A percentile compares a stretch with the other conserved stretches of the same genome.
Conservation (phyloP, 2,113 vertebrate genomes). For the Phaetusa simplex region DNA sequence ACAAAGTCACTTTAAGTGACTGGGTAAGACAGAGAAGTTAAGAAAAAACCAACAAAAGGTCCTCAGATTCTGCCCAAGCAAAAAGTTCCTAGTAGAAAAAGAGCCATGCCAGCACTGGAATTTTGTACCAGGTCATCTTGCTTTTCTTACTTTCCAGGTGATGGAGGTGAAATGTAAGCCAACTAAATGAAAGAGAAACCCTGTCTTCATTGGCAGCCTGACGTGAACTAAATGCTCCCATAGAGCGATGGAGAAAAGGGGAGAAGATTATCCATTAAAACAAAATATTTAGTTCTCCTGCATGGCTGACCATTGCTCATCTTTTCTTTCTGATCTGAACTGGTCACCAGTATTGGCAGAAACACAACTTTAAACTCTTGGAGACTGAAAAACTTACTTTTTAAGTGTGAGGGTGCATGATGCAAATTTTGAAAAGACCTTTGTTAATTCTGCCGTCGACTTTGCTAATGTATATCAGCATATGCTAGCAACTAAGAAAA, state of each 20-base stretch:
- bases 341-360: neutral
- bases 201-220: neutral
- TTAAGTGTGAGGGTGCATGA: neutral
- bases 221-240: neutral
- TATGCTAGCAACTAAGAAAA: neutral
- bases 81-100: neutral
- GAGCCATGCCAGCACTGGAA: neutral
- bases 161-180: neutral
- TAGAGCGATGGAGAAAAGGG: neutral
- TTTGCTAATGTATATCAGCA: neutral
- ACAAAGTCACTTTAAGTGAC: neutral
- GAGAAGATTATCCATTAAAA: neutral
- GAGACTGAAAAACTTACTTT: neutral
- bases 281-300: neutral
- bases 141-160: neutral
- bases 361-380: neutral
- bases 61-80: neutral
- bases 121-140: neutral
- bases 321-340: neutral
- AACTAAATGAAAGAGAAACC: neutral
- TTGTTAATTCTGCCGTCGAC: neutral
- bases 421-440: neutral
- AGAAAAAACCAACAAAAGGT: neutral
- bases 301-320: neutral
- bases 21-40: neutral